Evolutionary conservation across 2,113 vertebrate genomes (phyloP), one percentile per base, ranked within the genome.

Genomic region (Silurus asotus): DNA sequence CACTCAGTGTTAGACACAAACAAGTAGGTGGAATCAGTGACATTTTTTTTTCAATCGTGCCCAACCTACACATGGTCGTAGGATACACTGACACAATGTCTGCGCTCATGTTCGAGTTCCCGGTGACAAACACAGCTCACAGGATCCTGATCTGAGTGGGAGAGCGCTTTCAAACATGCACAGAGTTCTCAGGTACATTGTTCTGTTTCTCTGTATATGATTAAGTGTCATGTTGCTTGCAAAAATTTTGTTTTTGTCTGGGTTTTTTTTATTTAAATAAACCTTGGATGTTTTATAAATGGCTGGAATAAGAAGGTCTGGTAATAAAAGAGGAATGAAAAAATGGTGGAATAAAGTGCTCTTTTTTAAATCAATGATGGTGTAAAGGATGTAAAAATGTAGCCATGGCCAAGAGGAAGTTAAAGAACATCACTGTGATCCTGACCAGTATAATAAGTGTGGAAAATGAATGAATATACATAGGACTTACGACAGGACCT

Each of bases 11-110:
- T 93, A 91, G 92, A 92, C 89, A 90, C 84, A 11, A 91, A 88
- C 86, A 92, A 93, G 93, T 94, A 91, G 93, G 90, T 93, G 88
- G 91, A 92, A 93, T 93, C 90, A 64, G 90, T 92, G 91, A 91
- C 90, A 91, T 92, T 93, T 94, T 37, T 37, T 37, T 37, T 84
- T 90, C 86, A 91, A 91, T 87, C 87, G 88, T 84, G 79, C 81
- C 84, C 88, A 91, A 86, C 88, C 89, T 89, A 89, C 89, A 89
- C 87, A 86, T 85, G 75, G 81, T 87, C 82, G 84, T 67, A 81
- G 67, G 87, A 84, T 83, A 65, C 59, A 70, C 75, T 85, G 84
- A 84, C 84, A 84, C 82, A 88, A 78, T 88, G 90, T 86, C 89
- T 92, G 74, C 75, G 89, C 88, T 88, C 85, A 83, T 69, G 15